Conservation (phyloP, 35 echinoderm and acorn worm genomes). For the Stichopus chloronotus region DNA sequence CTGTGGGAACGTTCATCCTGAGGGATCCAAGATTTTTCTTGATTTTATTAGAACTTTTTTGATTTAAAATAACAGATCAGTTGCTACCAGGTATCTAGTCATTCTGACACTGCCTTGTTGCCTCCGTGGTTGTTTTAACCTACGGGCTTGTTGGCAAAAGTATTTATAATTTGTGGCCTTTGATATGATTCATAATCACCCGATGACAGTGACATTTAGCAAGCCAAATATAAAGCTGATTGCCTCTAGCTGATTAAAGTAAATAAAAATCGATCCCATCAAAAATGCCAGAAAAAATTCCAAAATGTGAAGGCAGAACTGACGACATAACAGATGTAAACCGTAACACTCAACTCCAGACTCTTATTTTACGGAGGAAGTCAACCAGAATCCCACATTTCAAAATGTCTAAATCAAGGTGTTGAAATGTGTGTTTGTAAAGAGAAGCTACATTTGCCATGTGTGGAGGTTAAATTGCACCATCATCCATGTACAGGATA, state of each 20-base stretch:
- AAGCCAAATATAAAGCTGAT: conserved; percentile 38
- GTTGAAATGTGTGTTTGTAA: no score
- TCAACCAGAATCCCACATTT: no score
- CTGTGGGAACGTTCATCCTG: background rate
- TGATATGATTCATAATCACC: conserved; percentile 34
- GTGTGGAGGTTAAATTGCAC: no score
- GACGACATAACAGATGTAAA: no score
- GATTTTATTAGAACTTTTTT: background rate
- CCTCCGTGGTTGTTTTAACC: background rate
- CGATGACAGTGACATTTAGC: conserved; percentile 27
- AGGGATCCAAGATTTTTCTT: background rate
- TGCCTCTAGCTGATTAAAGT: conserved; percentile 4
- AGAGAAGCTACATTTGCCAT: no score
- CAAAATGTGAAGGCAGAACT: no score
- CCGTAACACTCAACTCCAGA: no score
- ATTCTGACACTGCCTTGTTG: background rate
- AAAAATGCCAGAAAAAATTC: background rate
- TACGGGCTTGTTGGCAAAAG: conserved; percentile 38
- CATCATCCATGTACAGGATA: no score
- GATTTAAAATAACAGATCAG: conserved; percentile 7
- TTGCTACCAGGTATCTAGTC: background rate
- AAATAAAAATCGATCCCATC: conserved; percentile 1
- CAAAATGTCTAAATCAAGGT: no score
- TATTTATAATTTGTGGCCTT: conserved; percentile 5
- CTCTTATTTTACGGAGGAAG: no score